phyloP scores from a whole-genome alignment of 1,140 invertebrate genomes.

The Pseudomyrmex sp. region DNA sequence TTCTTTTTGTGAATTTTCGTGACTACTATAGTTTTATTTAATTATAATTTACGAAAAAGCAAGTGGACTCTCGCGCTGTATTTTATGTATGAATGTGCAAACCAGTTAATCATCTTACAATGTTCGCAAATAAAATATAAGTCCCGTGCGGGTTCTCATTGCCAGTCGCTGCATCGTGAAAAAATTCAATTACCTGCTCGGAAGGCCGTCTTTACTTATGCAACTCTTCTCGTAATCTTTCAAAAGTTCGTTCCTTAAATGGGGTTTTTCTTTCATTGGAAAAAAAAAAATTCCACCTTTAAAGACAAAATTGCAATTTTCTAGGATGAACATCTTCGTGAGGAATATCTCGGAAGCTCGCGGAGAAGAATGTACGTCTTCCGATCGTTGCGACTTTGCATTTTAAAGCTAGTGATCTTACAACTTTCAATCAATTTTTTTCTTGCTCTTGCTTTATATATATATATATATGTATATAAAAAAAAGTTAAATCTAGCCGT shows the following conservation, averaged over 20 bases:
- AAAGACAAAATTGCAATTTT: conserved; percentile 56
- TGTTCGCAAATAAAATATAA: conserved; percentile 17
- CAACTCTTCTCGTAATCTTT: background rate
- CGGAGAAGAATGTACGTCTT: conserved; percentile 2
- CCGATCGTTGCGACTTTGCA: conserved; percentile 43
- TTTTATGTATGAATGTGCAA: background rate
- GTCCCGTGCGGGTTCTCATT: background rate
- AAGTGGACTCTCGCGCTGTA: background rate
- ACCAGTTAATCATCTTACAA: conserved; percentile 3
- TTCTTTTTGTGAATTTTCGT: background rate
- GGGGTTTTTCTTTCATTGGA: conserved; percentile 5
- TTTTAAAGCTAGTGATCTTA: conserved; percentile 45
- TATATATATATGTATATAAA: background rate
- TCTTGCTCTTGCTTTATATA: conserved; percentile 30
- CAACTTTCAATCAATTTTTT: conserved; percentile 50
- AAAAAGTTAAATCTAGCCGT: conserved; percentile 1
- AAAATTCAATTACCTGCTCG: conserved; percentile 42
- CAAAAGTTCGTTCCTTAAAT: conserved; percentile 26
- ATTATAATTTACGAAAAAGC: background rate
- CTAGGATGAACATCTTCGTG: conserved; percentile 13
- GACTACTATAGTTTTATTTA: background rate
- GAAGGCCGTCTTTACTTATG: background rate
- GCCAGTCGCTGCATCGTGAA: background rate
- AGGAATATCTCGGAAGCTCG: conserved; percentile 32
- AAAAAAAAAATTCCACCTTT: background rate